Evolutionary conservation across 2,113 vertebrate genomes (phyloP).

Genomic region (Prolemur simus): DNA sequence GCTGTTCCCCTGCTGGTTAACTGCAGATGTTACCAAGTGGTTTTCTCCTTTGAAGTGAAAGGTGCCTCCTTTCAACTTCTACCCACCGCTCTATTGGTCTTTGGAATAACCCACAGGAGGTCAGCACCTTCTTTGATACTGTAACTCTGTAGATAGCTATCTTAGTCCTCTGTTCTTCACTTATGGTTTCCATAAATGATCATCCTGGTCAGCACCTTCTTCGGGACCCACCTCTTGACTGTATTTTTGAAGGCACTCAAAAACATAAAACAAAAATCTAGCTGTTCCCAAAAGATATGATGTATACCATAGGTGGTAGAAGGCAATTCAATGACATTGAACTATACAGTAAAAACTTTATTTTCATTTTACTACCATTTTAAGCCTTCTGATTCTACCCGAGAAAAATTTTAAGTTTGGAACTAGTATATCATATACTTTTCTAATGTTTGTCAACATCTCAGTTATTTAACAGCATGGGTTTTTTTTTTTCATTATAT

Average conservation of each 20-base stretch:
- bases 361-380: background rate
- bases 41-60: background rate
- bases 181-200: background rate
- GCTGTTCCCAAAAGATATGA: background rate
- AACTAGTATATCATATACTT: background rate
- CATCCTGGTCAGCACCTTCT: background rate
- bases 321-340: background rate
- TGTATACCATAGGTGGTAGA: background rate
- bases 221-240: background rate
- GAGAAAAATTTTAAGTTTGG: background rate
- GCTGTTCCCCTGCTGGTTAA: background rate
- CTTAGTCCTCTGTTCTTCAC: background rate
- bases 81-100: background rate
- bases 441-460: background rate
- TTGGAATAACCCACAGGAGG: background rate
- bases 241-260: background rate
- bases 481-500: conserved; percentile 18
- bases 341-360: background rate
- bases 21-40: background rate
- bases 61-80: background rate
- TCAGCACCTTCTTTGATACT: background rate
- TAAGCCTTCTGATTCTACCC: background rate
- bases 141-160: background rate
- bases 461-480: background rate
- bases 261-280: background rate